Base-by-base conservation (phyloP, 2,113 vertebrate genomes). In the Nothocercus nigrocapillus region DNA sequence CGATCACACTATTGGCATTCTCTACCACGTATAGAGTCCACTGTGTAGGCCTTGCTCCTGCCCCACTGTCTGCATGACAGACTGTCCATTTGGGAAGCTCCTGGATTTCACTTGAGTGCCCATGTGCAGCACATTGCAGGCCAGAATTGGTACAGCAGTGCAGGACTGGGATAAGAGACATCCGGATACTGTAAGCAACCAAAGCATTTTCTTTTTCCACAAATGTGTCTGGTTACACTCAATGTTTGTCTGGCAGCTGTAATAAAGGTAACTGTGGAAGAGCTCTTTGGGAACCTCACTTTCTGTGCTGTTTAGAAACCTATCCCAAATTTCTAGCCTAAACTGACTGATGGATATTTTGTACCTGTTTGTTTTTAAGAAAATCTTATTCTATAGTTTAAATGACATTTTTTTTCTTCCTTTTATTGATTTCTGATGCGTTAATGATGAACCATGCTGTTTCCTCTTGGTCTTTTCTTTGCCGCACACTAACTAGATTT, bases 11-110 rank as follows among this genome's bases (percentile, higher is more conserved):
- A 7, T 0, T n/a, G 49, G 9, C 1, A 2, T 51, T 86, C 36
- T 66, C 13, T 72, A 38, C 12, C 47, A 38, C 12, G 69, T 53
- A 72, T 20, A 72, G 1, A 59, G 27, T 10, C 1, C 4, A 63
- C 45, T 8, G 40, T 21, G 70, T 45, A 1, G 1, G 53, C 6
- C 1, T 38, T 85, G 51, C 56, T 67, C 27, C 40, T 80, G 54
- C 9, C 38, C 22, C 25, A 19, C 64, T 32, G 17, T 8, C n/a
- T 5, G 0, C 0, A 1, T 9, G 14, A 11, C 36, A 30, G 17
- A 28, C 42, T 0, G 0, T 27, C 47, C 0, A 7, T 66, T 63
- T 58, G 54, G 36, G 0, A 0, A 32, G 66, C 40, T 70, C 40
- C 69, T 63, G 51, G 0, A 36, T 30, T 51, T 53, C 49, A 53